phyloP scores from a whole-genome alignment of 2,113 vertebrate genomes.

The Oophaga pumilio region DNA sequence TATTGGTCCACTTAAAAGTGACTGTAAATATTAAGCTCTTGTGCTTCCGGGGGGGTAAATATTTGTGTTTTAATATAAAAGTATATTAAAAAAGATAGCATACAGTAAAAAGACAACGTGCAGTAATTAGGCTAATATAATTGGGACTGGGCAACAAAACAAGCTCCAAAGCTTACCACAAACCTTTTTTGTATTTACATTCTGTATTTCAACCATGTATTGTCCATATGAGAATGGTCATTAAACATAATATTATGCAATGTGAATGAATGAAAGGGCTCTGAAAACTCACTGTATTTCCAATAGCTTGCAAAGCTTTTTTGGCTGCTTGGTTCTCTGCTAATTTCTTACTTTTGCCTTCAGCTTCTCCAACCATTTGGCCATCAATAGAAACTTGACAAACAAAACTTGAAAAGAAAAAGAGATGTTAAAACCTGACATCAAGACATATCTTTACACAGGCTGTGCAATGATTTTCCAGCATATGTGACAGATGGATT shows the following conservation, averaged over 20 bases:
- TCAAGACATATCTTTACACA: background rate
- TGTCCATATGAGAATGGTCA: background rate
- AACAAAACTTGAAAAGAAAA: background rate
- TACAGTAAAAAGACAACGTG: too few relatives aligned
- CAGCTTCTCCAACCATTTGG: background rate
- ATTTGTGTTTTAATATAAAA: too few relatives aligned
- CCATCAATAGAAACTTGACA: slow-evolving; percentile 4
- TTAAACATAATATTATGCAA: background rate
- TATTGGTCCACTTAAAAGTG: too few relatives aligned
- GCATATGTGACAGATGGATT: too few relatives aligned
- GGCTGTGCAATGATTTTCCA: background rate
- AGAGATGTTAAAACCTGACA: background rate
- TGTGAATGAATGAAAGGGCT: background rate
- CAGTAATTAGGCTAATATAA: too few relatives aligned
- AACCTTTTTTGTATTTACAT: too few relatives aligned
- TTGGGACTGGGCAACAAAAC: too few relatives aligned
- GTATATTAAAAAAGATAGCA: too few relatives aligned
- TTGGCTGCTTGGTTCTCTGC: background rate
- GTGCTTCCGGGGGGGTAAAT: too few relatives aligned
- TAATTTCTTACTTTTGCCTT: background rate
- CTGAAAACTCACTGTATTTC: background rate
- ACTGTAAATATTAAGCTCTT: too few relatives aligned
- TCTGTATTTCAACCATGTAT: too few relatives aligned
- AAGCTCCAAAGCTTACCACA: too few relatives aligned
- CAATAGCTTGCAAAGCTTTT: background rate